These are phyloP conservation scores for Sebastes trivittatus DNA, from an alignment of 2,797 vertebrate species.

Conservation along the genomic window DNA sequence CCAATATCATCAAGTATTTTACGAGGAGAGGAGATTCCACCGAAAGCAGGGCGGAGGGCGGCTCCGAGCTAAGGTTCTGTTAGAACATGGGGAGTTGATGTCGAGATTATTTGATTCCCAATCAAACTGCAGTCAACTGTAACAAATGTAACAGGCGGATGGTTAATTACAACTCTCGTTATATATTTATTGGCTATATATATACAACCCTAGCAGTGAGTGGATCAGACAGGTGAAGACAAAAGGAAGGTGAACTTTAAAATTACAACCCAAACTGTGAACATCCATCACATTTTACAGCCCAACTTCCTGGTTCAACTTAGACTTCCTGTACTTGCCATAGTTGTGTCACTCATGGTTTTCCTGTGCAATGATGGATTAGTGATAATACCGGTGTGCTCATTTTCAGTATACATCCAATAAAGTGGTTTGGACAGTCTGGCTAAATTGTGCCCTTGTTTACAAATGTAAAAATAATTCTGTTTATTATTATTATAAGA, in stretches of 20 bases:
- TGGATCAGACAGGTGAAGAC: background rate
- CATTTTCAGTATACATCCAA: background rate
- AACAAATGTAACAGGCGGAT: background rate
- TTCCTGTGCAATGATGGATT: background rate
- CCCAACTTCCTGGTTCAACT: background rate
- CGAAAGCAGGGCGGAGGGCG: background rate
- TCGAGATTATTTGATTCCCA: background rate
- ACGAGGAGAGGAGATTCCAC: background rate
- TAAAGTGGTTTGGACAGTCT: background rate
- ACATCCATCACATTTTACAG: background rate
- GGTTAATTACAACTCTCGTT: background rate
- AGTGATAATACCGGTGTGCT: background rate
- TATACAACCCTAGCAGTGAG: background rate
- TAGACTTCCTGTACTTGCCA: background rate
- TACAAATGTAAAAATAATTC: background rate
- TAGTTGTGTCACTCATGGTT: background rate
- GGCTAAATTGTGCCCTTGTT: background rate
- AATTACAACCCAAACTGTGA: background rate
- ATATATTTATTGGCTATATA: background rate
- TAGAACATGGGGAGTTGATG: background rate
- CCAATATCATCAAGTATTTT: constrained; percentile 15
- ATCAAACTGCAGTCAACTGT: background rate
- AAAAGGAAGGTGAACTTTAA: background rate
- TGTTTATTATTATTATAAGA: background rate
- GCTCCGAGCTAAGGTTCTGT: background rate